Base-by-base conservation (phyloP, 1,140 invertebrate genomes). In the Mamestra configurata region DNA sequence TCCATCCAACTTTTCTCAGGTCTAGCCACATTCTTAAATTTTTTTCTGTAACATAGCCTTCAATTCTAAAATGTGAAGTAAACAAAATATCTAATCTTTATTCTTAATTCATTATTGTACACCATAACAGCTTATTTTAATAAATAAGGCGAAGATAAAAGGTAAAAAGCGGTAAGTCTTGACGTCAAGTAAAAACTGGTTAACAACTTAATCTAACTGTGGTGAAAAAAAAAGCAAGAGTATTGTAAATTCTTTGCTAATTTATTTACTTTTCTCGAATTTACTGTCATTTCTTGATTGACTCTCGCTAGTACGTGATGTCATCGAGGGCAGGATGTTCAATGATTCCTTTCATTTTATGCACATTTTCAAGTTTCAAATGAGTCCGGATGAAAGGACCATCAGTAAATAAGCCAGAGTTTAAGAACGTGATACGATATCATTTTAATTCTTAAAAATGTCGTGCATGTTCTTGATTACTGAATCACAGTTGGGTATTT, bases 181-280 rank as follows among this genome's bases (percentile, higher is more conserved):
- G 35, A 66, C 18, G 35, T 66, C 31, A 3, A 46, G 20, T 46
- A 24, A 66, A 68, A 68, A 5, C 64, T 5, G 11, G 8, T 37
- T 43, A 68, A 68, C 64, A 6, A 46, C 20, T 20, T 20, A 6
- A 64, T 40, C 35, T 22, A 55, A 40, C 7, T 18, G 35, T 66
- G 24, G 13, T 37, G n/a, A 27, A 46, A 70, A 27, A n/a, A 53
- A 70, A 70, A 70, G 66, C 37, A 70, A 70, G 49, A 70, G 66
- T 70, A 49, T 70, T 49, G 40, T 13, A 43, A 70, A 70, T 70
- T 70, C 37, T 49, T 70, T 70, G 66, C 66, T 70, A 70, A 70
- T 70, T 70, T 43, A 70, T 70, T 70, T 46, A 70, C 66, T 70
- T 70, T 43, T 46, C 53, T 22, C 11, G 20, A 27, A 70, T 70